These are phyloP conservation scores for Champsocephalus esox DNA, from an alignment of 2,797 vertebrate species.

Conservation along the genomic window DNA sequence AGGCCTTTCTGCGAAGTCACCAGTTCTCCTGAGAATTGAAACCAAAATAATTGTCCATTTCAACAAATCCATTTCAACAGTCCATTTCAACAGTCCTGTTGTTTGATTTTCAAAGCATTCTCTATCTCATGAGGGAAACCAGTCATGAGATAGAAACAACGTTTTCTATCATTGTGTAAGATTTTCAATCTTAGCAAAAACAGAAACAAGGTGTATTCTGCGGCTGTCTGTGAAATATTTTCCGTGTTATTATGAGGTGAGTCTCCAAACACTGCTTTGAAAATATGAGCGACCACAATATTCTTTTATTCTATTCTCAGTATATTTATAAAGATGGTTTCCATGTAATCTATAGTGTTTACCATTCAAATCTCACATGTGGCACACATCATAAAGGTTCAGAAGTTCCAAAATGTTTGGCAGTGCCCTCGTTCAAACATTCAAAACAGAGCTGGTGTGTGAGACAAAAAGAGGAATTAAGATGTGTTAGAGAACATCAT, in stretches of 20 bases:
- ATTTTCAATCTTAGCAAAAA: conserved; percentile 26
- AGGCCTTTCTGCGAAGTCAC: background rate
- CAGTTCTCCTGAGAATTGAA: background rate
- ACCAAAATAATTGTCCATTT: conserved; percentile 7
- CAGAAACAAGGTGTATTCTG: conserved; percentile 8
- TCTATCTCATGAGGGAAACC: conserved; percentile 1
- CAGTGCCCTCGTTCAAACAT: conserved; percentile 23
- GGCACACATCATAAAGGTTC: conserved; percentile 5
- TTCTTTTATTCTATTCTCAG: conserved; percentile 19
- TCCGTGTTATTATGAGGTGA: conserved; percentile 38
- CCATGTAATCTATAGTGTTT: conserved; percentile 17
- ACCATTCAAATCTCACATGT: conserved; percentile 17
- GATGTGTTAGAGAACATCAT: conserved; percentile 19
- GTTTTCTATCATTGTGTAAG: background rate
- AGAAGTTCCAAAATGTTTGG: conserved; percentile 38
- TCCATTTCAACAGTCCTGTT: background rate
- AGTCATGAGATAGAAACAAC: conserved; percentile 1
- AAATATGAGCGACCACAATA: conserved; percentile 23
- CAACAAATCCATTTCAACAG: background rate
- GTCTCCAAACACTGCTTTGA: conserved; percentile 15
- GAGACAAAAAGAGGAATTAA: conserved; percentile 28
- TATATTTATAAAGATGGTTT: conserved; percentile 33
- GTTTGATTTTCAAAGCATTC: conserved; percentile 1
- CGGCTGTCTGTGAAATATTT: conserved; percentile 39
- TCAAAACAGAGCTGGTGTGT: conserved; percentile 25